Evolutionary conservation across 2,113 vertebrate species (phyloP).

Genomic region (Sebastes schlegelii): DNA sequence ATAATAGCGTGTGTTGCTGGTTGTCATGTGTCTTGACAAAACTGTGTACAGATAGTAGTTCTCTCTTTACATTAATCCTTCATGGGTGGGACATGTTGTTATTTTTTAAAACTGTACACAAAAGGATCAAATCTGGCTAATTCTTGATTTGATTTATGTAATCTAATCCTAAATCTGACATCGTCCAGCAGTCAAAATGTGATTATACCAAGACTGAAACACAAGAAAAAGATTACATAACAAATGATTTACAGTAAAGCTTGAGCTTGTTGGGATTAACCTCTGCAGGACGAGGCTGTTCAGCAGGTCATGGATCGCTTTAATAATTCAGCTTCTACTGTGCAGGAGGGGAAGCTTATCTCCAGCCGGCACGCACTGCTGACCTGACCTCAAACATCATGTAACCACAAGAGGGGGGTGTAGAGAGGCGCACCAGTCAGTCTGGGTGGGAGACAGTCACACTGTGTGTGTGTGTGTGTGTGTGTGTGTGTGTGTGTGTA

Average conservation of each 20-base stretch:
- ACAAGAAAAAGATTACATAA: not conserved
- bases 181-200: not conserved
- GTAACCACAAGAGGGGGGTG: conserved; percentile 58
- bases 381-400: conserved; percentile 32
- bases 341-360: conserved; percentile 11
- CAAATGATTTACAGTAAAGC: not conserved
- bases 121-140: not conserved
- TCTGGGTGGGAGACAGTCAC: conserved; percentile 6
- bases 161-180: not conserved
- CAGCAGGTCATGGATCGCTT: conserved; percentile 18
- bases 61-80: not conserved
- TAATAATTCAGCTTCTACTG: not conserved
- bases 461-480: not conserved
- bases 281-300: not conserved
- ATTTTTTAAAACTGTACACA: not conserved
- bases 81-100: not conserved
- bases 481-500: not conserved
- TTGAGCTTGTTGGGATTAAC: conserved; percentile 5
- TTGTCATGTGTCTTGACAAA: not conserved
- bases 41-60: not conserved
- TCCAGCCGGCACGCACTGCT: conserved; percentile 2
- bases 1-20: not conserved
- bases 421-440: conserved; percentile 38
- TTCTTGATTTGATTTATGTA: not conserved
- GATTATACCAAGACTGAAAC: not conserved